phyloP scores from a whole-genome alignment of 1,140 invertebrate genomes.

The Drosophila jambulina region DNA sequence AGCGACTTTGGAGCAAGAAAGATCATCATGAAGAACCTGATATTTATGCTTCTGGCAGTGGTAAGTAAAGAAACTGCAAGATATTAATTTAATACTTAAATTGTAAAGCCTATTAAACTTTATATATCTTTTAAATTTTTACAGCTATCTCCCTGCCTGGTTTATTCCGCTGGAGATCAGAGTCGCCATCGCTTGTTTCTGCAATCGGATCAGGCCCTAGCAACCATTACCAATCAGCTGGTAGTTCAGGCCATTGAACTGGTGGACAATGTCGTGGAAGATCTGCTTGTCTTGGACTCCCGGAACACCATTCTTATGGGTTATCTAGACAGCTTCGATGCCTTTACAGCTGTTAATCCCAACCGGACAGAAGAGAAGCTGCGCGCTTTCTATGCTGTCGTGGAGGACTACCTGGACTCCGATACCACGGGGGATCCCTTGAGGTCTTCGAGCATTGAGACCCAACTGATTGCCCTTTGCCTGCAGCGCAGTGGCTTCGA shows the following conservation, averaged over 20 bases:
- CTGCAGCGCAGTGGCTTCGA: conserved; percentile 69
- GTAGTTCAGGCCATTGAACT: conserved; percentile 54
- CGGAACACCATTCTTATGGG: conserved; percentile 43
- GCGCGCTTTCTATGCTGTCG: conserved; percentile 49
- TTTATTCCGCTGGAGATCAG: conserved; percentile 44
- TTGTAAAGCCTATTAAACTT: neutral
- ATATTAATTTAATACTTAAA: too few relatives aligned
- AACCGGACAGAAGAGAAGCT: conserved; percentile 48
- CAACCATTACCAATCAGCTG: conserved; percentile 41
- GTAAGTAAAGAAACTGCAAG: neutral
- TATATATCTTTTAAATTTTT: neutral
- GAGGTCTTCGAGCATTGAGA: conserved; percentile 40
- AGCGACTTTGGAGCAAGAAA: conserved; percentile 38
- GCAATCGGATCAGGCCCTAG: conserved; percentile 57
- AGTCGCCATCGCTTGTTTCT: conserved; percentile 42
- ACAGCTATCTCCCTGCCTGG: neutral
- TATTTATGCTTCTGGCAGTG: conserved; percentile 3
- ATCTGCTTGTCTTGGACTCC: conserved; percentile 62
- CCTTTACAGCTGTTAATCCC: conserved; percentile 22
- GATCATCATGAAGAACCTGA: conserved; percentile 25
- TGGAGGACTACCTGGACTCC: conserved; percentile 44
- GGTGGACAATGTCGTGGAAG: conserved; percentile 62
- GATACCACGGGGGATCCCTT: conserved; percentile 56
- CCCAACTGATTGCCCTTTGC: conserved; percentile 58
- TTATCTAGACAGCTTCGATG: conserved; percentile 54